Conservation (phyloP, 2,113 vertebrate genomes). For the Carassius carassius region DNA sequence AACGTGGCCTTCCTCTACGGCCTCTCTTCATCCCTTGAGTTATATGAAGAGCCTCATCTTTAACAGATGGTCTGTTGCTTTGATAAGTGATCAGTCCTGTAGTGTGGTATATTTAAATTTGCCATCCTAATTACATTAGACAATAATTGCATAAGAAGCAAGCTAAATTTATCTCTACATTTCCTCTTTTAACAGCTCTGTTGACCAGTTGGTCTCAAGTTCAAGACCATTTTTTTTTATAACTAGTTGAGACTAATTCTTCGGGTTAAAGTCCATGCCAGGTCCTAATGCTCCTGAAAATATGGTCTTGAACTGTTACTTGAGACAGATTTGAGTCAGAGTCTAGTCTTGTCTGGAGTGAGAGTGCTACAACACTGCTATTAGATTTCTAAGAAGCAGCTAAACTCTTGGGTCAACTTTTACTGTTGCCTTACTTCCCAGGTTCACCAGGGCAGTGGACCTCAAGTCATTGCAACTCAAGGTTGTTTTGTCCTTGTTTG, state of each 20-base stretch:
- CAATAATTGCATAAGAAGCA: background rate
- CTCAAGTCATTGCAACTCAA: background rate
- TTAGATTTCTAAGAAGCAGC: conserved; percentile 17
- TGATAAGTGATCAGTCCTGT: background rate
- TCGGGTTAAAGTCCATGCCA: background rate
- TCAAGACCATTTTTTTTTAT: background rate
- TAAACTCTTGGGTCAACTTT: conserved; percentile 6
- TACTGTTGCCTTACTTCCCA: conserved; percentile 9
- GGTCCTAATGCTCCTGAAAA: background rate
- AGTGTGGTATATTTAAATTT: background rate
- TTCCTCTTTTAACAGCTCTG: background rate
- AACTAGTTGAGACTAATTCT: background rate
- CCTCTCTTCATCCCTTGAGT: background rate
- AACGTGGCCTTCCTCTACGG: background rate
- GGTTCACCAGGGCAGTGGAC: conserved; percentile 11
- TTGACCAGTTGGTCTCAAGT: background rate
- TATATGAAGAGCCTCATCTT: background rate
- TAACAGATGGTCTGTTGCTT: background rate
- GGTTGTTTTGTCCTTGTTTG: background rate
- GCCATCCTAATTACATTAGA: background rate
- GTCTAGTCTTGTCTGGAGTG: background rate
- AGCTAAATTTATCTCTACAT: background rate
- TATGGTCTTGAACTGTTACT: background rate
- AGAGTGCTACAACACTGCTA: background rate
- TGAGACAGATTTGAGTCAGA: background rate